A percentile compares a stretch with the other conserved stretches of the same genome.
phyloP scores from a whole-genome alignment of 2,888 invertebrate genomes.

The Erebia palarica region DNA sequence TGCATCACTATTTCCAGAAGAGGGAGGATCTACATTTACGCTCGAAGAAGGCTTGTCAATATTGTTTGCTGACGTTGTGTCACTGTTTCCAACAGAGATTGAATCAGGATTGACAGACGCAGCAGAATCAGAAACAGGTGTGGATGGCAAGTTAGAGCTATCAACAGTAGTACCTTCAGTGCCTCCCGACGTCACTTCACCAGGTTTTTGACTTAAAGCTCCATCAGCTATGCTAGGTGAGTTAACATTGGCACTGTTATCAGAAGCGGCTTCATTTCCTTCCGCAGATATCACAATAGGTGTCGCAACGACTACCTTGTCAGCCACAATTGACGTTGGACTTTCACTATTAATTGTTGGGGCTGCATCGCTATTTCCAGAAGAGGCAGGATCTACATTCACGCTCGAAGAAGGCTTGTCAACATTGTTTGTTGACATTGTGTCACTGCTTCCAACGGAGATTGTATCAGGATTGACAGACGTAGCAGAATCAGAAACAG shows the following conservation, averaged over 20 bases:
- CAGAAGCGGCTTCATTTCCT: not conserved
- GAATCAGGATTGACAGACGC: not conserved
- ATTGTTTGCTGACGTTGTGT: too few species aligned
- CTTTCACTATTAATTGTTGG: not conserved
- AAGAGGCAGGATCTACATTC: too few species aligned
- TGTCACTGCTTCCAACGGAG: too few species aligned
- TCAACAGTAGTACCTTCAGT: not conserved
- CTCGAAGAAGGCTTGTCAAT: too few species aligned
- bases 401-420: too few species aligned
- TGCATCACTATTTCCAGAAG: constrained; percentile 2
- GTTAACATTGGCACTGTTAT: not conserved
- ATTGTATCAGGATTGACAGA: not conserved
- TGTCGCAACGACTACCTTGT: not conserved
- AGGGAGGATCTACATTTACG: not conserved
- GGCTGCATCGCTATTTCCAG: not conserved
- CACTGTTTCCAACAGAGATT: too few species aligned
- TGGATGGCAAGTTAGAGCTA: not conserved
- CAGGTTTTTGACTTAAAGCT: not conserved
- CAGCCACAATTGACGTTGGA: not conserved
- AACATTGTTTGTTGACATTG: too few species aligned
- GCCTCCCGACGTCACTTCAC: constrained; percentile 1
- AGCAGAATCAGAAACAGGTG: too few species aligned
- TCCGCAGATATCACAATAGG: not conserved
- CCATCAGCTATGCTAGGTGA: too few species aligned
- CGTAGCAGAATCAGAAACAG: not conserved